A percentile compares a stretch with the other conserved stretches of the same genome.
phyloP scores from a whole-genome alignment of 2,888 invertebrate species.

The Stenodema calcarata region DNA sequence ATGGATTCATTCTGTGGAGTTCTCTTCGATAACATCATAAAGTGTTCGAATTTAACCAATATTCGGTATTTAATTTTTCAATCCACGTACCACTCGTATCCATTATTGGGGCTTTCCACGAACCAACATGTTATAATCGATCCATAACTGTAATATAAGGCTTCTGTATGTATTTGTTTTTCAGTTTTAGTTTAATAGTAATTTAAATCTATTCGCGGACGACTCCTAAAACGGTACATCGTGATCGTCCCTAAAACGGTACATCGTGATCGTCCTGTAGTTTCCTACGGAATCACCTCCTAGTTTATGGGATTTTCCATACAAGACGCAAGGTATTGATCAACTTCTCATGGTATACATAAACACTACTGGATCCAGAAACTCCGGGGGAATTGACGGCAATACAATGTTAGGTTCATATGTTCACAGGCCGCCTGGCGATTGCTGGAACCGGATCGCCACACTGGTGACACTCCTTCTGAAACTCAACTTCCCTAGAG shows the following conservation, averaged over 20 bases:
- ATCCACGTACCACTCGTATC: neutral
- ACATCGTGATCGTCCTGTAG: too few relatives aligned
- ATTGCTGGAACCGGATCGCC: slow-evolving; percentile 81
- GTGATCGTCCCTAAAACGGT: too few relatives aligned
- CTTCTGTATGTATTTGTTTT: too few relatives aligned
- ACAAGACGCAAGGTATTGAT: too few relatives aligned
- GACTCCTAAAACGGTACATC: too few relatives aligned
- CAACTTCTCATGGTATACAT: too few relatives aligned
- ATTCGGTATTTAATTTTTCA: neutral
- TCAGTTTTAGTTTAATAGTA: too few relatives aligned
- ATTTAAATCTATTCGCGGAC: too few relatives aligned
- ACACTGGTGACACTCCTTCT: slow-evolving; percentile 78
- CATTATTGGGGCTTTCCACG: neutral
- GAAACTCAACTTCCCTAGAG: slow-evolving; percentile 64
- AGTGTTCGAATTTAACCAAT: neutral
- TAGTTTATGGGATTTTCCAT: too few relatives aligned
- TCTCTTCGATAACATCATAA: neutral
- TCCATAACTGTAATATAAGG: neutral
- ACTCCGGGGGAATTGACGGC: slow-evolving; percentile 47
- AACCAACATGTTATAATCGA: neutral
- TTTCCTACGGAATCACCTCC: too few relatives aligned
- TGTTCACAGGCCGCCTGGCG: slow-evolving; percentile 68
- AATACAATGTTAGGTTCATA: neutral
- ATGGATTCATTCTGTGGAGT: neutral
- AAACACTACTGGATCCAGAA: too few relatives aligned